Evolutionary conservation across 2,888 invertebrate species (phyloP).

Genomic region (Mesochorus sp.): DNA sequence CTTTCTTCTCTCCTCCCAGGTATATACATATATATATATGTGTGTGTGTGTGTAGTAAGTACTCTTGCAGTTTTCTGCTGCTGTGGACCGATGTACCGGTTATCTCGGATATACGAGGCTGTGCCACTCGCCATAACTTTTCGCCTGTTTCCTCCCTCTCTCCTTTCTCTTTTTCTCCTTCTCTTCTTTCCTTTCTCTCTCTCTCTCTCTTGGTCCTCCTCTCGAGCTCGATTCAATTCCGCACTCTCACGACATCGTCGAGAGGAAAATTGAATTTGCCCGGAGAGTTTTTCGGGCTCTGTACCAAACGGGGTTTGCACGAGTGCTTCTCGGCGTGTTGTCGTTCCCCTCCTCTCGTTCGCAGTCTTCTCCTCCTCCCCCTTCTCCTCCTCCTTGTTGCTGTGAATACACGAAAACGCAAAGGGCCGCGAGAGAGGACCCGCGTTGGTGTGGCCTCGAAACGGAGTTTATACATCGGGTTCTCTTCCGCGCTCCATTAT

Average conservation of each 20-base stretch:
- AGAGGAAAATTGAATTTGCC: constrained; percentile 62
- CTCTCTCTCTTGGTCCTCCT: background rate
- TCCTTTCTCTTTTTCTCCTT: background rate
- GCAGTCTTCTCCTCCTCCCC: background rate
- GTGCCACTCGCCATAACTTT: constrained; percentile 60
- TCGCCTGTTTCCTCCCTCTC: constrained; percentile 39
- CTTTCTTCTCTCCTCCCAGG: too few relatives aligned
- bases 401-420: constrained; percentile 1
- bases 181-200: background rate
- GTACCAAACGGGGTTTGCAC: constrained; percentile 7
- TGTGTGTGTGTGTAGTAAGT: background rate
- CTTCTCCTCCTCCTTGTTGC: too few relatives aligned
- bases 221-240: constrained; percentile 57
- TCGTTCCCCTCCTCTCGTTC: background rate
- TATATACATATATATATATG: background rate
- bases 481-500: constrained; percentile 9
- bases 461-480: constrained; percentile 25
- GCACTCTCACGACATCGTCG: constrained; percentile 57
- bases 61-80: constrained; percentile 33
- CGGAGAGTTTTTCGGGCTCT: constrained; percentile 55
- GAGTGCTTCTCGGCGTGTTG: background rate
- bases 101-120: constrained; percentile 68
- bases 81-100: constrained; percentile 70
- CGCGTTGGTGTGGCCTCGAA: constrained; percentile 12
- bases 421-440: background rate